phyloP scores from a whole-genome alignment of 2,888 invertebrate genomes.

The Phrixothrix hirtus region DNA sequence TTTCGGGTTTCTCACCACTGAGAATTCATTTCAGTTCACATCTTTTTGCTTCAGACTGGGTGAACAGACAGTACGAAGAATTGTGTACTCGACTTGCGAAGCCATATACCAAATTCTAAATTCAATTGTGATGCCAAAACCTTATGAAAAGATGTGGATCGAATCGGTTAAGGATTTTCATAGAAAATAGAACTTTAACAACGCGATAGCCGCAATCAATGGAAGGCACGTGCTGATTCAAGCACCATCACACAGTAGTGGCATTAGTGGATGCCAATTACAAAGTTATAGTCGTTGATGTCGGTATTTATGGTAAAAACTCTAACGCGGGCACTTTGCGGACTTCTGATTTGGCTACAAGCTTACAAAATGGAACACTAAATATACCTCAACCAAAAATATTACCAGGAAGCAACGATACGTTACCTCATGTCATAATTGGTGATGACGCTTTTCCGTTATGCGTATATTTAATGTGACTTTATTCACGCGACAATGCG shows the following conservation, averaged over 20 bases:
- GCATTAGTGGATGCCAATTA: neutral
- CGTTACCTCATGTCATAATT: too few relatives aligned
- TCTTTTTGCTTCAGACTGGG: constrained; percentile 31
- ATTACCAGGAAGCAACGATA: too few relatives aligned
- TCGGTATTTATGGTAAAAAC: too few relatives aligned
- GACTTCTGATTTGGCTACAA: too few relatives aligned
- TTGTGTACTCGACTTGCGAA: constrained; percentile 28
- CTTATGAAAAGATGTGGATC: constrained; percentile 33
- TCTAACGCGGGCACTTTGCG: too few relatives aligned
- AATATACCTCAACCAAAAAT: too few relatives aligned
- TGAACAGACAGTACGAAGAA: constrained; percentile 33
- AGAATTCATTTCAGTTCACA: constrained; percentile 29
- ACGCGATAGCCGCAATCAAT: neutral
- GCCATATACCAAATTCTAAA: constrained; percentile 31
- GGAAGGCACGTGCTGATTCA: constrained; percentile 1
- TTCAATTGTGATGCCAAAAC: constrained; percentile 30
- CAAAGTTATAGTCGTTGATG: too few relatives aligned
- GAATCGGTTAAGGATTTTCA: neutral
- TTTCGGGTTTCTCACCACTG: constrained; percentile 32
- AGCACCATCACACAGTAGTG: neutral
- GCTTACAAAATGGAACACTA: too few relatives aligned
- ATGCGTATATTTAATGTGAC: too few relatives aligned
- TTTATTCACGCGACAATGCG: neutral
- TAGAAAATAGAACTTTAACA: too few relatives aligned
- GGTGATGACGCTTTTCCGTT: too few relatives aligned